Conservation (phyloP, 2,888 invertebrate genomes). For the Gortyna flavago region DNA sequence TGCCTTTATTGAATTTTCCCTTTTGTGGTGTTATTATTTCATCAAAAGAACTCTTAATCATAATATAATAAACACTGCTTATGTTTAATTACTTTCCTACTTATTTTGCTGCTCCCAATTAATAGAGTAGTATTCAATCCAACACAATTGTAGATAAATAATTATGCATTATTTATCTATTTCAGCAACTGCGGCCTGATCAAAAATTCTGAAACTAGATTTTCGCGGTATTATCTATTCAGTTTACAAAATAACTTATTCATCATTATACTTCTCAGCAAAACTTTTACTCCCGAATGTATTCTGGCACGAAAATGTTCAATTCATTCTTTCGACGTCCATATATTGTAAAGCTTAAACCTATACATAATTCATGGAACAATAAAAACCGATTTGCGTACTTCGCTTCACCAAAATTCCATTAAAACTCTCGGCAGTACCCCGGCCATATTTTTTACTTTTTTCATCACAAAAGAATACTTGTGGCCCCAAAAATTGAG, state of each 20-base stretch:
- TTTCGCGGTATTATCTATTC: conserved; percentile 31
- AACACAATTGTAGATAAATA: background rate
- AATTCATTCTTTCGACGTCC: conserved; percentile 57
- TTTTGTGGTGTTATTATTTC: conserved; percentile 49
- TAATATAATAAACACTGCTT: conserved; percentile 15
- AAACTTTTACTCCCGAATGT: conserved; percentile 53
- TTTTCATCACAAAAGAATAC: conserved; percentile 75
- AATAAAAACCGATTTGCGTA: conserved; percentile 69
- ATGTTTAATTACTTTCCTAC: conserved; percentile 13
- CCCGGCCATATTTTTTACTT: conserved; percentile 67
- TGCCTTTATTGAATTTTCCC: conserved; percentile 37
- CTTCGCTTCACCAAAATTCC: conserved; percentile 73
- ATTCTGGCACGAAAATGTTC: conserved; percentile 52
- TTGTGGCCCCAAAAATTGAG: conserved; percentile 79
- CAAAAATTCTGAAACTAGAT: background rate
- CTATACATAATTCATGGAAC: conserved; percentile 73
- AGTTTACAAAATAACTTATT: conserved; percentile 54
- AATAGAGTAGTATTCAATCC: background rate
- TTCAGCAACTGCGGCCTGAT: background rate
- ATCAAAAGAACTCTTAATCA: conserved; percentile 19
- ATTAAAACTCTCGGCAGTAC: conserved; percentile 76
- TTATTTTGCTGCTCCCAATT: background rate
- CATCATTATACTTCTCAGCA: conserved; percentile 52
- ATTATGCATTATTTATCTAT: conserved; percentile 12
- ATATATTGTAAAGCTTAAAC: conserved; percentile 60